These are phyloP conservation scores for Drosophila kurseongensis DNA, from an alignment of 1,140 invertebrate genomes.

Conservation along the genomic window DNA sequence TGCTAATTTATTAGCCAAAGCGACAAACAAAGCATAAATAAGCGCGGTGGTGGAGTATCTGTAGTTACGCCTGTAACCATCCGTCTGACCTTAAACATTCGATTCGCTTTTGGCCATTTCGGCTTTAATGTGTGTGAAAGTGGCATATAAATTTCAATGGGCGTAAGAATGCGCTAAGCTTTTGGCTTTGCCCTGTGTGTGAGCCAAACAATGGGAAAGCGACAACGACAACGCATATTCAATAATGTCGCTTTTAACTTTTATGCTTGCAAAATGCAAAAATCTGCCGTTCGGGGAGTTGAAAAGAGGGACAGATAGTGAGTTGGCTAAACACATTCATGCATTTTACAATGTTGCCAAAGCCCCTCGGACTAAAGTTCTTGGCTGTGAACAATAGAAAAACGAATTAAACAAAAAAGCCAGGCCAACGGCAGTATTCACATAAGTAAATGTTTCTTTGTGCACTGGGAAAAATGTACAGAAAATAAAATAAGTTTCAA, in stretches of 20 bases:
- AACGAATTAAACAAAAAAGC: conserved; percentile 80
- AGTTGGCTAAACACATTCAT: conserved; percentile 68
- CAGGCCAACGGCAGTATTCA: conserved; percentile 42
- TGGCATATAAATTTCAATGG: conserved; percentile 76
- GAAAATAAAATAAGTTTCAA: background rate
- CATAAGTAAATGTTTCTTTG: conserved; percentile 30
- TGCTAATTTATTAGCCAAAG: conserved; percentile 76
- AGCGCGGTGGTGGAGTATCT: conserved; percentile 25
- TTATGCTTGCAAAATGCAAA: conserved; percentile 69
- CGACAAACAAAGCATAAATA: conserved; percentile 81
- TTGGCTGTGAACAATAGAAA: conserved; percentile 76
- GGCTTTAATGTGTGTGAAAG: conserved; percentile 66
- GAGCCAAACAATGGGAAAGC: conserved; percentile 61
- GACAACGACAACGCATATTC: conserved; percentile 70
- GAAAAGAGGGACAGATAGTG: conserved; percentile 19
- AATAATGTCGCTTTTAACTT: conserved; percentile 83
- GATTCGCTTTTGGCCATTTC: conserved; percentile 30
- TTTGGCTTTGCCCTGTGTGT: conserved; percentile 43
- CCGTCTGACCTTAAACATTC: conserved; percentile 45
- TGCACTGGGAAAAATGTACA: background rate
- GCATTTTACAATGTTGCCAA: conserved; percentile 74
- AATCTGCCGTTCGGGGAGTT: conserved; percentile 48
- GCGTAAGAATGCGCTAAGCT: conserved; percentile 69
- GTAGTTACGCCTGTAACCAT: conserved; percentile 23
- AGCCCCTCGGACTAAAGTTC: conserved; percentile 78